These are phyloP conservation scores for Cartodere bifasciata DNA, from an alignment of 2,888 invertebrate species.

Conservation along the genomic window DNA sequence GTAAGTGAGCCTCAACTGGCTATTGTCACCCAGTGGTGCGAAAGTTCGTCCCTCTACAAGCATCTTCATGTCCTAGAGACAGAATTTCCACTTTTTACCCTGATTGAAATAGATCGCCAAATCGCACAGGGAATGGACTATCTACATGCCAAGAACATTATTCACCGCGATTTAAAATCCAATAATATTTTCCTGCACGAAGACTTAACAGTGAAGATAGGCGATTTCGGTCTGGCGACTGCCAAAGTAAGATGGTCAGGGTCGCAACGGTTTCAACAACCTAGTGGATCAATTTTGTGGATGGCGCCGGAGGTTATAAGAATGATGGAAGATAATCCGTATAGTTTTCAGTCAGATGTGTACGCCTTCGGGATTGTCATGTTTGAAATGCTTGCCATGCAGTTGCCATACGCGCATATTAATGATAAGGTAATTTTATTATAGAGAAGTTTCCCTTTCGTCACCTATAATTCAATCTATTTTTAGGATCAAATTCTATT, in stretches of 20 bases:
- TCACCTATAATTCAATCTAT: no score
- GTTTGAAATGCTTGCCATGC: constrained; percentile 86
- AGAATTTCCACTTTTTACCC: constrained; percentile 78
- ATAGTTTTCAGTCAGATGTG: constrained; percentile 97
- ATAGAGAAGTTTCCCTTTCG: no score
- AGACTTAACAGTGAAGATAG: constrained; percentile 97
- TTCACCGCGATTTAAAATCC: constrained; percentile 96
- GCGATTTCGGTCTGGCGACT: constrained; percentile 93
- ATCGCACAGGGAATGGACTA: constrained; percentile 99
- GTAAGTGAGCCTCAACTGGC: constrained; percentile 92
- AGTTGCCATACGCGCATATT: constrained; percentile 83
- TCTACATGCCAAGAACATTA: constrained; percentile 96
- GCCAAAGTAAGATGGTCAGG: constrained; percentile 97
- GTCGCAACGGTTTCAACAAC: constrained; percentile 84
- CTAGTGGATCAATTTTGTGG: constrained; percentile 95
- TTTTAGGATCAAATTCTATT: constrained; percentile 90
- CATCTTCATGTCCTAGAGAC: constrained; percentile 94
- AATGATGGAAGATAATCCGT: constrained; percentile 93
- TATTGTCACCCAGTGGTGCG: constrained; percentile 99
- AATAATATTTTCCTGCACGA: constrained; percentile 98
- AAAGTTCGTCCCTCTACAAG: constrained; percentile 93
- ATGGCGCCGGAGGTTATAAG: constrained; percentile 99
- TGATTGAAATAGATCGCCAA: constrained; percentile 93
- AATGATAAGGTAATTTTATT: no score
- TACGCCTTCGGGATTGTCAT: constrained; percentile 98